Evolutionary conservation across 2,113 vertebrate genomes (phyloP), one percentile per base, ranked within the genome.

Genomic region (Phocoena phocoena): DNA sequence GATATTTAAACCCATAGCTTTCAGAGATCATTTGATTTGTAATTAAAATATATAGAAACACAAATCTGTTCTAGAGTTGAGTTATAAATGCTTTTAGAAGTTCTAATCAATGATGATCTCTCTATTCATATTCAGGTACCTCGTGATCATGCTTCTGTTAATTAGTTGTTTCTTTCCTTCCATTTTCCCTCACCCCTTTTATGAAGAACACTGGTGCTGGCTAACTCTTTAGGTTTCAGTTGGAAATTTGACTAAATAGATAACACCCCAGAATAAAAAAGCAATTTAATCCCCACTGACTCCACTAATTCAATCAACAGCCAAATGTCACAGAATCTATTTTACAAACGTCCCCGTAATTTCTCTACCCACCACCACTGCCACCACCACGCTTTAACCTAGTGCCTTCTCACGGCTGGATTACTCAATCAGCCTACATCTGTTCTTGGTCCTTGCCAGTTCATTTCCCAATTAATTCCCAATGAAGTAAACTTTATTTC

Each of bases 21-120:
- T 85, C 77, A 90, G 80, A 96, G 86, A 88, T 62, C 85, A 81
- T 88, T 93, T 85, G 11, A 53, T 67, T 94, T 90, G 21, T 71
- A 83, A 87, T 93, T 95, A 73, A 95, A 92, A 83, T 50, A 0
- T 36, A 14, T 21, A 25, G 58, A 93, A 55, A 71, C 5, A 47
- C 44, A 63, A 70, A 60, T 88, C 26, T 44, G 55, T 82, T 85
- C 33, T 76, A 41, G 20, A 67, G 41, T 36, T 65, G 47, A 81
- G 91, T 93, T 67, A 53, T 83, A 62, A 82, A 65, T 12, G 15
- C 53, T 90, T 77, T 87, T 62, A 86, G 33, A 92, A 68, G 31
- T 94, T 91, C 47, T 6, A n/a, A 8, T 79, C 62, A 70, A 1
- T 44, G 50, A 31, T 28, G 11, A 63, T 28, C 88, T 90, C 31